phyloP scores from a whole-genome alignment of 1,140 invertebrate genomes.

The Cherax destructor region DNA sequence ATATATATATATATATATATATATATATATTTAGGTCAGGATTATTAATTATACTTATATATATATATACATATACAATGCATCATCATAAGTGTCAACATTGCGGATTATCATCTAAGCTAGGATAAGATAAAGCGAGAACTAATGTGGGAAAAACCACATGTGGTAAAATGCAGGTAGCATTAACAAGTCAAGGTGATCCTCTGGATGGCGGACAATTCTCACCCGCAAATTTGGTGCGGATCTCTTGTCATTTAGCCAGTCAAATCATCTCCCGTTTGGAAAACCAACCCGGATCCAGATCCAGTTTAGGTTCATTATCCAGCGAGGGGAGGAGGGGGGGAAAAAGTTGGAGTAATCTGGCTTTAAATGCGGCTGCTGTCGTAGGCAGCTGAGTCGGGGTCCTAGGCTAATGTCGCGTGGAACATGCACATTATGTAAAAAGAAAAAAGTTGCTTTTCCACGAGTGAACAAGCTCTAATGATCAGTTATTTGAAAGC shows the following conservation, averaged over 20 bases:
- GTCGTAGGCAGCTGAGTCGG: neutral
- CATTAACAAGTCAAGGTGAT: neutral
- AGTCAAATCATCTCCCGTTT: neutral
- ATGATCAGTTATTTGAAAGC: no score
- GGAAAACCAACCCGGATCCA: neutral
- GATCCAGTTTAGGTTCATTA: neutral
- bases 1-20: neutral
- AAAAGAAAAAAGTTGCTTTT: no score
- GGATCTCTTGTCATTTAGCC: neutral
- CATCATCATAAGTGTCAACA: neutral
- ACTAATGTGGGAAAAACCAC: neutral
- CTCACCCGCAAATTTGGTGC: neutral
- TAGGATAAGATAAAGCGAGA: no score
- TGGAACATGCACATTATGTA: no score
- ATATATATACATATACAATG: neutral
- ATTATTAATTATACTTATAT: no score
- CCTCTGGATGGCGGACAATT: neutral
- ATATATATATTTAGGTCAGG: no score
- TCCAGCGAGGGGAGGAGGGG: neutral
- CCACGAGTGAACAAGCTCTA: no score
- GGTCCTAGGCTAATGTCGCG: no score
- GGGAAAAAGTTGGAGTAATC: neutral
- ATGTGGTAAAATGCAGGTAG: neutral
- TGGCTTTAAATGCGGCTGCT: neutral
- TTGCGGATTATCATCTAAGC: no score